Base-by-base conservation (phyloP, 2,888 invertebrate species). In the Stenchaetothrips biformis region DNA sequence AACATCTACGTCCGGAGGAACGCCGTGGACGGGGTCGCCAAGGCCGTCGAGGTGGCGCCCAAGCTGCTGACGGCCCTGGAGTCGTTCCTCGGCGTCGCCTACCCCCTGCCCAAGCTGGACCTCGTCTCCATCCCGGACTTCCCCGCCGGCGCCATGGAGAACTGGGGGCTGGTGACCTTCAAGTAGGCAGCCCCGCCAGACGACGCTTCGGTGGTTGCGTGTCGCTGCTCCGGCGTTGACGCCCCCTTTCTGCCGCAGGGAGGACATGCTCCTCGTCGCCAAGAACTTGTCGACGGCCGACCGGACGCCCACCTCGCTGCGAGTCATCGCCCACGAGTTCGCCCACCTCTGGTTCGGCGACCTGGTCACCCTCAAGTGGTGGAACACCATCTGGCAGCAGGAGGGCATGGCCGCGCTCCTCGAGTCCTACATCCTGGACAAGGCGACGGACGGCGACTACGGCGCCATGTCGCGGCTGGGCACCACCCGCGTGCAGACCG, bases 371-470 rank as follows among this genome's bases (percentile, higher is more conserved):
- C 67, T 74, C 1, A 21, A 74, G 48, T 83, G 83, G 83, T 83
- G 83, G 83, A 79, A 79, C 16, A 81, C 82, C 81, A 79, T 83
- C 2, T 84, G 83, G 83, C 81, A 84, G 7, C 84, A 83, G 59
- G 84, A 84, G 81, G 88, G 88, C 1, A 88, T 88, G 83, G 88
- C 88, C 37, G 83, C 84, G 48, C 88, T 86, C 83, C 85, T 88
- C 80, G 87, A 87, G 82, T 87, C 87, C 81, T 80, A 74, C 67
- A 74, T 74, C 67, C 25, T 74, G 9, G 67, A 74, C 25, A 25
- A 21, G 67, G 37, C 37, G 37, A 37, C 37, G 37, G 37, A 37
- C 4, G 37, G 37, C 37, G 37, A 37, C 37, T 53, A 18, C 53
- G 53, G 13, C 16, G 11, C 13, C 21, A 74, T 74, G 67, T 25